A percentile compares a stretch with the other conserved stretches of the same genome.
These are phyloP conservation scores for Phengaris alcon DNA, from an alignment of 2,888 invertebrate genomes.

Conservation along the genomic window DNA sequence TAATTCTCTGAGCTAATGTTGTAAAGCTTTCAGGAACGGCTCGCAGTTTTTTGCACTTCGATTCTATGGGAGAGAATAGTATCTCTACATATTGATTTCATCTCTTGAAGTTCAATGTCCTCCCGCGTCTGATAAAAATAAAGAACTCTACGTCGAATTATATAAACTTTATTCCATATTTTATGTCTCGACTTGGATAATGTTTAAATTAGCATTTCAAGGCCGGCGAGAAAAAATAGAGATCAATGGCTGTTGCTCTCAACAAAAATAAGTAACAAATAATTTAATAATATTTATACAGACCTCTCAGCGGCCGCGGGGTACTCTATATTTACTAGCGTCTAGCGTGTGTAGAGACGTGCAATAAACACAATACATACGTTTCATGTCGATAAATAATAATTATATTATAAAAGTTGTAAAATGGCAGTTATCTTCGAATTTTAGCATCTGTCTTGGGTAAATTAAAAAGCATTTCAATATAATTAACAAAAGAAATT, in stretches of 20 bases:
- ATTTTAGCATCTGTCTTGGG: too few species aligned
- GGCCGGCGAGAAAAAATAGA: constrained; percentile 2
- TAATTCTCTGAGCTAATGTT: constrained; percentile 5
- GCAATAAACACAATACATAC: not conserved
- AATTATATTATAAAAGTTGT: not conserved
- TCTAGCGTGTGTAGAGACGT: constrained; percentile 6
- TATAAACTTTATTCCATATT: constrained; percentile 14
- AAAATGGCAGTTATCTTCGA: too few species aligned
- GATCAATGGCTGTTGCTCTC: constrained; percentile 19
- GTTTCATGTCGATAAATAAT: not conserved
- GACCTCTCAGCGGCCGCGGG: constrained; percentile 21
- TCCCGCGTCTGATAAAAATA: not conserved
- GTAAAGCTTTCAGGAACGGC: constrained; percentile 14
- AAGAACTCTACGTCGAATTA: not conserved
- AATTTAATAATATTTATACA: constrained; percentile 32
- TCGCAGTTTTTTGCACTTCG: constrained; percentile 22
- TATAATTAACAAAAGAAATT: not conserved
- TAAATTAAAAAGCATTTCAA: not conserved
- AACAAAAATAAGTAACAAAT: constrained; percentile 30
- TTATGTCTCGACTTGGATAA: not conserved
- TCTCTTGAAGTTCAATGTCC: constrained; percentile 7
- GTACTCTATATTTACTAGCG: constrained; percentile 18
- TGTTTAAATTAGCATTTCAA: constrained; percentile 16
- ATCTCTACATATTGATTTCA: constrained; percentile 20
- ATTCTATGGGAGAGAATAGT: constrained; percentile 17